Percentiles rank a stretch among this genome's conserved stretches.
phyloP scores from a whole-genome alignment of 2,888 invertebrate genomes.

The Xanthia togata region DNA sequence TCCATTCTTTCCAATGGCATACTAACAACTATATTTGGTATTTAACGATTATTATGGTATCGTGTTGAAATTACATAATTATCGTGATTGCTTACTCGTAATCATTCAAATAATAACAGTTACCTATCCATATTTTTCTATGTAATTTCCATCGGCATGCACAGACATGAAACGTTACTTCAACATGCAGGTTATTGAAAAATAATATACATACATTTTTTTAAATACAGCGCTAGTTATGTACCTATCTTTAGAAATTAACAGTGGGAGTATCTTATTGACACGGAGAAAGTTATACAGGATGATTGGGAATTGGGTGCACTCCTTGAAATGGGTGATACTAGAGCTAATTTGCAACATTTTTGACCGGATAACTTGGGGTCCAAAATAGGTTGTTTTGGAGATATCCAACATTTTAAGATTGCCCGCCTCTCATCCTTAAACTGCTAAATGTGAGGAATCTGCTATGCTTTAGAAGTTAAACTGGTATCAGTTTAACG shows the following conservation, averaged over 20 bases:
- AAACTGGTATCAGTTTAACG: too few relatives aligned
- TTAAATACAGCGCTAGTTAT: not conserved
- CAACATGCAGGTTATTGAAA: conserved; percentile 43
- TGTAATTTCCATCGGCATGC: conserved; percentile 33
- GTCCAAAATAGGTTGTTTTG: not conserved
- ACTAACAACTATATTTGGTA: conserved; percentile 6
- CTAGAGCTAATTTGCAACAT: not conserved
- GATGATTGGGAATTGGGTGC: not conserved
- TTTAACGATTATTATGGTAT: conserved; percentile 2
- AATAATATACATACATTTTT: not conserved
- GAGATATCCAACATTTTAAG: not conserved
- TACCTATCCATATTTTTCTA: conserved; percentile 36
- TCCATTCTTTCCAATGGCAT: not conserved
- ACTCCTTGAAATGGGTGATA: not conserved
- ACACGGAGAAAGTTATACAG: not conserved
- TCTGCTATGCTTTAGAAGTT: too few relatives aligned
- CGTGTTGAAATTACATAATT: conserved; percentile 44
- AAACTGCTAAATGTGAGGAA: too few relatives aligned
- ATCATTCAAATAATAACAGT: conserved; percentile 48
- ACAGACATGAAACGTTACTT: conserved; percentile 42
- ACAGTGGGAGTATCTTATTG: not conserved
- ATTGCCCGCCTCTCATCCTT: too few relatives aligned
- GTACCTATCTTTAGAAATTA: not conserved
- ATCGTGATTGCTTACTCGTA: conserved; percentile 44
- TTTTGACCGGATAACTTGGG: not conserved